Evolutionary conservation across 2,113 vertebrate species (phyloP), one percentile per base, ranked within the genome.

Genomic region (Psophia crepitans): DNA sequence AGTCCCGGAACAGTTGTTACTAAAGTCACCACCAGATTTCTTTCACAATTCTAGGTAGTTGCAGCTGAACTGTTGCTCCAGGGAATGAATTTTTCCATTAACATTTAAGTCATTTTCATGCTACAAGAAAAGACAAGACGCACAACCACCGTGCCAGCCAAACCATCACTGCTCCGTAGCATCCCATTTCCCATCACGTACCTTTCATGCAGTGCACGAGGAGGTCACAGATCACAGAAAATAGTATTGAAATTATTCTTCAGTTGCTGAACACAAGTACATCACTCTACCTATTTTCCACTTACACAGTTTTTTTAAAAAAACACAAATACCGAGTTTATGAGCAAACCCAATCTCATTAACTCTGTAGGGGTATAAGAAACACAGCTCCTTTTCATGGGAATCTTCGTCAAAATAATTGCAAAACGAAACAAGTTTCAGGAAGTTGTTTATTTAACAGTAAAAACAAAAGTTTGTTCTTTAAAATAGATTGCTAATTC

Each of bases 391-490:
- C 27, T 90, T 41, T 51, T 58, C 64, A 44, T 24, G 21, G 5
- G 6, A 48, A 43, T 66, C 46, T 53, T 70, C 39, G 35, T 56
- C 43, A 75, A 68, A 96, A 79, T 89, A 87, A 95, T 1, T 30
- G 44, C 61, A 87, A 71, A 85, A 26, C 26, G 44, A 91, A 44
- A 53, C 11, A 58, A 23, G 17, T 87, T 95, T 79, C 53, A 74
- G 35, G 10, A 91, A 81, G 22, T 21, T 82, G 81, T 97, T 97
- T 97, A 97, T 97, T 97, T 84, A 57, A 69, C 37, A 41, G 32
- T 92, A 92, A 95, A 95, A 93, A 16, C 54, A 70, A 21, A 69
- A 64, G n/a, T 93, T 97, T 96, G 88, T 97, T 97, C 96, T 93
- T 97, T 65, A 68, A 88, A 93, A 63, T 9, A 78, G 46, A 41